Evolutionary conservation across 2,888 invertebrate species (phyloP), one percentile per base, ranked within the genome.

Genomic region (Yponomeuta malinellus): DNA sequence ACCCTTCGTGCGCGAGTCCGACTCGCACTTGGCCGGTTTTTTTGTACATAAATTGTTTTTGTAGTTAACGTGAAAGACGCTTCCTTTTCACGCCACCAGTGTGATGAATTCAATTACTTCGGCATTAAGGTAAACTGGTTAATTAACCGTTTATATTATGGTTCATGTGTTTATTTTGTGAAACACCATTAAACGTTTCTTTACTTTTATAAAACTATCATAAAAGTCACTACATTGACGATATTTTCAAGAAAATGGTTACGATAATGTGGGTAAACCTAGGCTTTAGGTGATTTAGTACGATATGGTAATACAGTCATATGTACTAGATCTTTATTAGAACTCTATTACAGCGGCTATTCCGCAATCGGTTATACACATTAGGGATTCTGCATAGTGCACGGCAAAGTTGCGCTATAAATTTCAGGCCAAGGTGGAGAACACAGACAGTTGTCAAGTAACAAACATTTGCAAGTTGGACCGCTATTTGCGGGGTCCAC

Each of bases 401-500:
- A 59, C 52, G 52, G 52, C 63, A 70, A 70, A 63, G 59, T 70
- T 70, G 8, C 43, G 63, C 70, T 12, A 63, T 70, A 70, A 70
- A 70, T 70, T 68, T 68, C 52, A 31, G 52, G 12, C 33, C 52
- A 29, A 68, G 48, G 52, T 48, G 29, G 48, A 68, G 48, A 68
- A 33, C 31, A 15, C n/a, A 63, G 70, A 70, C 70, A 63, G 70
- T 70, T 70, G 70, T 70, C 70, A 70, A 70, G 70, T 70, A 33
- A 70, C 63, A 33, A 70, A 70, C 70, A 63, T 70, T 68, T 70
- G 70, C 70, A 70, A 70, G 43, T 63, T 70, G 70, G 52, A 52
- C 52, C 68, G 68, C 9, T 52, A 68, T 31, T 68, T 48, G 52
- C 68, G 29, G 52, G 52, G 37, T 67, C 67, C 67, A 67, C 67